These are phyloP conservation scores for Squalus acanthias DNA, from an alignment of 2,797 vertebrate genomes.

Conservation along the genomic window DNA sequence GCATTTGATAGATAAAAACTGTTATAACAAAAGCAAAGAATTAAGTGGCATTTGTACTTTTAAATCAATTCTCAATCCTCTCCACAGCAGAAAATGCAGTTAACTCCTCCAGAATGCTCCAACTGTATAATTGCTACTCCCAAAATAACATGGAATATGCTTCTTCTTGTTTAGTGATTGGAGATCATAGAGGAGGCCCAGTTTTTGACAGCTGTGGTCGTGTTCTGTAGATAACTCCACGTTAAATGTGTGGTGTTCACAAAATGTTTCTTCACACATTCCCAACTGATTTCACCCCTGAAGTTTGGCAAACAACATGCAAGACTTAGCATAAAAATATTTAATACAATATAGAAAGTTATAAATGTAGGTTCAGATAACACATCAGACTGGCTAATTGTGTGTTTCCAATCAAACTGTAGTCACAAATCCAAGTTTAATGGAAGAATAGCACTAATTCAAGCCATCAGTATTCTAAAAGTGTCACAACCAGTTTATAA, in stretches of 20 bases:
- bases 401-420: not conserved
- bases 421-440: not conserved
- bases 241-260: conserved; percentile 67
- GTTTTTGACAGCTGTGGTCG: conserved; percentile 68
- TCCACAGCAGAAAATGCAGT: not conserved
- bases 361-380: not conserved
- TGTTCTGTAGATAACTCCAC: conserved; percentile 78
- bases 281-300: conserved; percentile 75
- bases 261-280: conserved; percentile 73
- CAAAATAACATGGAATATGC: conserved; percentile 33
- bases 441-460: not conserved
- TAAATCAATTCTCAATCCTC: not conserved
- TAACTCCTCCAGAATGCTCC: not conserved
- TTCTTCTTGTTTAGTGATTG: conserved; percentile 50
- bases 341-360: not conserved
- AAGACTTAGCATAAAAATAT: not conserved
- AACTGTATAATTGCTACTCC: not conserved
- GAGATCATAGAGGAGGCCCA: conserved; percentile 78
- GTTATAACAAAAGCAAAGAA: conserved; percentile 12
- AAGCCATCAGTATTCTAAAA: not conserved
- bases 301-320: conserved; percentile 31
- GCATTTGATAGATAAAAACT: not conserved
- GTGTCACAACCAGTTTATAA: not conserved
- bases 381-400: not conserved
- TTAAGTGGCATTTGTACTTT: conserved; percentile 26